Base-by-base conservation (phyloP, 2,113 vertebrate genomes). In the Cettia cetti region DNA sequence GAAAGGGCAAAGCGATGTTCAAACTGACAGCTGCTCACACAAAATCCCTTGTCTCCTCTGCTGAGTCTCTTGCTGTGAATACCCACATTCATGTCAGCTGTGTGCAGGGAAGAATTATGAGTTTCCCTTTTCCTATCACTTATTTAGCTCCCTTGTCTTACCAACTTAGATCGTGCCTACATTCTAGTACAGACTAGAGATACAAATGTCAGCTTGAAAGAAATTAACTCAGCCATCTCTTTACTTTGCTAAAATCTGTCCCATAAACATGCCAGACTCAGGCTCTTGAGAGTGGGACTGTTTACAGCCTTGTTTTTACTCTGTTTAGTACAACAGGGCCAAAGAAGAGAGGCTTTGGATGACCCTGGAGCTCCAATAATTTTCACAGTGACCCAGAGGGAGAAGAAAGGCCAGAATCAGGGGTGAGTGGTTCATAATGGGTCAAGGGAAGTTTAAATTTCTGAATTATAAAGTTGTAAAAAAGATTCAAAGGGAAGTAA, bases 381-480 rank as follows among this genome's bases (percentile, higher is more conserved):
- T 84, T 59, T 93, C 72, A 15, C 30, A 30, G 79, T 35, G 82
- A 92, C 60, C 44, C 57, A 65, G 26, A 49, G 52, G 70, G 74
- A 94, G 39, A 79, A 42, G 39, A 30, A 70, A 84, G 86, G 45
- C 70, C 59, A 79, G 66, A 39, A 56, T 77, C 54, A 18, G 52
- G 80, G 74, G 59, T 85, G 71, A 92, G 33, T 66, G 44, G 64
- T 82, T 91, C 84, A 59, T 56, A 85, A 50, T 7, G 22, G 92
- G 72, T 70, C 89, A 90, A 79, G 45, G 84, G 86, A 89, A 82
- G 80, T 76, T 91, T 91, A 95, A 95, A 92, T 95, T 93, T 84
- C 84, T 94, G 96, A 95, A 95, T 96, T 86, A 94, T 69, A 89
- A 96, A 94, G 96, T 91, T 93, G 78, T 96, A 89, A 95, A 95